These are phyloP conservation scores for Cardinalis cardinalis DNA, from an alignment of 2,113 vertebrate genomes.

Conservation along the genomic window DNA sequence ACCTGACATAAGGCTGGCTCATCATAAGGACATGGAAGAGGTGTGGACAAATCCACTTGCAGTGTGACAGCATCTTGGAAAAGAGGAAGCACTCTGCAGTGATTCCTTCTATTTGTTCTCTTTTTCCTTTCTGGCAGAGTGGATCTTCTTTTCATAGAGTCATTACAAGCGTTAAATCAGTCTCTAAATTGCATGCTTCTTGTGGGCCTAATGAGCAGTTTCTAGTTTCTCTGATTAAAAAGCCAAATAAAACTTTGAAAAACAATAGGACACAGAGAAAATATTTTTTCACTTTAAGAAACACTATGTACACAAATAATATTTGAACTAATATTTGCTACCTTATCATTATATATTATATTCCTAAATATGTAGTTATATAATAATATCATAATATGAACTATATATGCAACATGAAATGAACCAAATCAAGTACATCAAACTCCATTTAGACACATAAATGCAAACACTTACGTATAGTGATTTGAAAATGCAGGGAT, in stretches of 20 bases:
- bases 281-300: not conserved
- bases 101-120: not conserved
- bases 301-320: not conserved
- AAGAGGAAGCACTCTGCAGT: not conserved
- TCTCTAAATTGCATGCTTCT: not conserved
- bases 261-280: not conserved
- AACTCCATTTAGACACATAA: not conserved
- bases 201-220: not conserved
- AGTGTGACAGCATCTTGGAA: accelerated
- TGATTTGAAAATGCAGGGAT: not conserved
- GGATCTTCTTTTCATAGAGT: not conserved
- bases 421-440: not conserved
- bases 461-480: accelerated
- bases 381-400: not conserved
- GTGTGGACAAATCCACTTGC: not conserved
- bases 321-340: not conserved
- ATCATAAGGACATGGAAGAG: not conserved
- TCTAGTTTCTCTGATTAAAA: not conserved
- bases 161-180: not conserved
- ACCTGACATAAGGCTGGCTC: accelerated
- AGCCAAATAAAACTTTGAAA: not conserved
- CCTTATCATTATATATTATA: not conserved
- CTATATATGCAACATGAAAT: not conserved
- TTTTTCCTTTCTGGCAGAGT: not conserved
- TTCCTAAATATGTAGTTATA: not conserved